Conservation (phyloP, 2,113 vertebrate genomes). For the Ageneiosus marmoratus region DNA sequence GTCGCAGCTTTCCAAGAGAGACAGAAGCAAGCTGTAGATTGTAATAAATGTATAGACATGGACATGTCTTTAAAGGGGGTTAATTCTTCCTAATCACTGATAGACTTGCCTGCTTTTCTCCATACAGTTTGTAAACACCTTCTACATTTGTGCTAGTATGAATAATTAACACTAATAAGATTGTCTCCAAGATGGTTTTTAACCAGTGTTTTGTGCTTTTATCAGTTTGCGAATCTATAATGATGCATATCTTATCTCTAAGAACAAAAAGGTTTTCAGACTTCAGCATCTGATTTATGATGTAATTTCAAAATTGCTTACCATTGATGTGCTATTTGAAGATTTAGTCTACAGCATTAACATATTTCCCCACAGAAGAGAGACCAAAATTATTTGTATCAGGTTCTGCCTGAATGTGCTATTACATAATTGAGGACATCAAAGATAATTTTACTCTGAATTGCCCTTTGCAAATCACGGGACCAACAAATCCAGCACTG, state of each 20-base stretch:
- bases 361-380: constrained; percentile 19
- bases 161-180: neutral
- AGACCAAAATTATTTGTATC: neutral
- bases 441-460: constrained; percentile 14
- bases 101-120: constrained; percentile 49
- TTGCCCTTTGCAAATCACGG: neutral
- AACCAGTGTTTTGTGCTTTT: neutral
- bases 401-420: constrained; percentile 13
- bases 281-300: neutral
- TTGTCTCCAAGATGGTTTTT: neutral
- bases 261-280: constrained; percentile 3
- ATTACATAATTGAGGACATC: constrained; percentile 15
- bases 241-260: neutral
- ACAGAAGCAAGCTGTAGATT: constrained; percentile 41
- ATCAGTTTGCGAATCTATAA: neutral
- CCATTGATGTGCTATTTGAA: constrained; percentile 7
- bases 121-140: constrained; percentile 1
- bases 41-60: constrained; percentile 10
- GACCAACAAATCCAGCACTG: constrained; percentile 29
- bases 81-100: constrained; percentile 53
- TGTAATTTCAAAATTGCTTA: neutral
- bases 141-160: neutral
- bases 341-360: neutral
- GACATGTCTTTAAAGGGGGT: constrained; percentile 55
- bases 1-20: constrained; percentile 53